phyloP scores from a whole-genome alignment of 2,888 invertebrate species.

The Acanthosoma haemorrhoidale region DNA sequence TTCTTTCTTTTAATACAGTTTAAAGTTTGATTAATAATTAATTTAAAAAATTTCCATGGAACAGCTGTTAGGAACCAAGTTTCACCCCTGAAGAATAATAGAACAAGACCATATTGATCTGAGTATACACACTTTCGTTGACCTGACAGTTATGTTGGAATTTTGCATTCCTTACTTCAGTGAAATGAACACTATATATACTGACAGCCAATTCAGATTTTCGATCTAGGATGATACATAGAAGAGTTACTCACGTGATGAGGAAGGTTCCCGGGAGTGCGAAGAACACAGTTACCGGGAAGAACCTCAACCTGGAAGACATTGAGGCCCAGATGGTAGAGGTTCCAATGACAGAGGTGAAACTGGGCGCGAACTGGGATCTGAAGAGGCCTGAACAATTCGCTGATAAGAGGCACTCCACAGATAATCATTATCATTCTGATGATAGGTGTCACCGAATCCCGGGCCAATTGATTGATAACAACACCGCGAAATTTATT shows the following conservation, averaged over 20 bases:
- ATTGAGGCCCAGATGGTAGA: background rate
- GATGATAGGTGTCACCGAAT: slow-evolving; percentile 5
- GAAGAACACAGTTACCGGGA: slow-evolving; percentile 33
- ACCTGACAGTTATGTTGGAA: no score
- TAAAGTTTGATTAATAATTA: no score
- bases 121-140: no score
- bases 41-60: no score
- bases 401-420: slow-evolving; percentile 18
- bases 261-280: slow-evolving; percentile 35
- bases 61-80: no score
- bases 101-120: no score
- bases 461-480: slow-evolving; percentile 4
- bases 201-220: no score
- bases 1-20: no score
- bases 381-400: background rate
- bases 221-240: no score
- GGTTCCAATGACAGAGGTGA: background rate
- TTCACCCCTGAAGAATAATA: no score
- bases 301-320: slow-evolving; percentile 29
- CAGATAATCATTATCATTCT: slow-evolving; percentile 16
- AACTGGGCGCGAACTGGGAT: background rate
- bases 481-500: background rate
- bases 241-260: slow-evolving; percentile 36
- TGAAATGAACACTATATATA: no score
- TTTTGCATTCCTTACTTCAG: no score